Conservation (phyloP, 2,888 invertebrate genomes). For the Dascillus cervinus region DNA sequence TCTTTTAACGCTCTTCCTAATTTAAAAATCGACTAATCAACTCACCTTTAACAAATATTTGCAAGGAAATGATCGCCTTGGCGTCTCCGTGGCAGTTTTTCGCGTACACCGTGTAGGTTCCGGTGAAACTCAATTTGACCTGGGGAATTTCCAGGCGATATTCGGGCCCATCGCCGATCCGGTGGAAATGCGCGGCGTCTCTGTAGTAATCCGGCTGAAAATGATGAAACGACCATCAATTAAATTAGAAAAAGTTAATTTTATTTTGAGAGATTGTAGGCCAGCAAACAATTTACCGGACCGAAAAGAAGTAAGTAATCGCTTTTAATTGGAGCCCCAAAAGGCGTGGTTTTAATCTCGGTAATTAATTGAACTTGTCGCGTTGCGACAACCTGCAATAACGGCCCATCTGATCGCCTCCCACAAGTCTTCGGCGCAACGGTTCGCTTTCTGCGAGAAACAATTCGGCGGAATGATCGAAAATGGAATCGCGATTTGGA, state of each 20-base stretch:
- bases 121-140: constrained; percentile 79
- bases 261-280: no score
- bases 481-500: no score
- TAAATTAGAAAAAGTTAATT: no score
- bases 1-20: no score
- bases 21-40: no score
- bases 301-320: background rate
- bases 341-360: constrained; percentile 5
- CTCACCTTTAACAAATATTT: constrained; percentile 75
- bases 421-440: no score
- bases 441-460: no score
- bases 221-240: no score
- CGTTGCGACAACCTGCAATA: constrained; percentile 2
- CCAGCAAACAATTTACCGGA: no score
- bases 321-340: background rate
- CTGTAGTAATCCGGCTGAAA: constrained; percentile 79
- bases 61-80: constrained; percentile 79
- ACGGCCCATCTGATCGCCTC: no score
- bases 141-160: constrained; percentile 80
- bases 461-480: no score
- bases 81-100: constrained; percentile 76
- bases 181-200: constrained; percentile 75
- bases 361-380: constrained; percentile 6
- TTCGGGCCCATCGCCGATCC: constrained; percentile 68
- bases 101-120: constrained; percentile 78